Percentiles rank a stretch among this genome's conserved stretches.
These are phyloP conservation scores for Ceyx cyanopectus DNA, from an alignment of 2,113 vertebrate species.

Conservation along the genomic window DNA sequence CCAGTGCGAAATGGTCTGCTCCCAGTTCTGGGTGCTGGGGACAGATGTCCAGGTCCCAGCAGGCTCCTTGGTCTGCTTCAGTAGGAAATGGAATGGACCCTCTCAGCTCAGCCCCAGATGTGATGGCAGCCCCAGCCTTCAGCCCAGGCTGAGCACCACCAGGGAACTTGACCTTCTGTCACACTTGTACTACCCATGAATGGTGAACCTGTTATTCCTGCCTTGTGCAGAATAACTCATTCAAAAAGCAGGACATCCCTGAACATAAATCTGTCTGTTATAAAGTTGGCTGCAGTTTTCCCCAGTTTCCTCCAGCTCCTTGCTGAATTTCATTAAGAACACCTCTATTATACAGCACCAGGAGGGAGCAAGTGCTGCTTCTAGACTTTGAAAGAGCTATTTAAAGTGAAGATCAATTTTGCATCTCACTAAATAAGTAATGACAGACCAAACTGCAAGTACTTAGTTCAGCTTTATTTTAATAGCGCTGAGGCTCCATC, in stretches of 20 bases:
- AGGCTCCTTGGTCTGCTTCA: background rate
- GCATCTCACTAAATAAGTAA: constrained; percentile 60
- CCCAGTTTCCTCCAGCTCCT: background rate
- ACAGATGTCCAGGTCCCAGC: background rate
- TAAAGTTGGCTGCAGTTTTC: background rate
- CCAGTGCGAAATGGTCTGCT: background rate
- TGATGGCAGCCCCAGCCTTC: background rate
- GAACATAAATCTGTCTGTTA: constrained; percentile 60
- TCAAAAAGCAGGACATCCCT: background rate
- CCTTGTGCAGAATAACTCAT: constrained; percentile 13
- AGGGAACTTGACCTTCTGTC: constrained; percentile 55
- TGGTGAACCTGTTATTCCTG: constrained; percentile 9
- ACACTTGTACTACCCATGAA: background rate
- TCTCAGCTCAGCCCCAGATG: background rate
- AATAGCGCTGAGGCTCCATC: background rate
- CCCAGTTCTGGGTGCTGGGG: background rate
- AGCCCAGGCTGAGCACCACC: background rate
- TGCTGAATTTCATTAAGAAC: constrained; percentile 52
- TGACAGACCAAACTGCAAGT: constrained; percentile 49
- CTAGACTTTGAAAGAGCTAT: constrained; percentile 31
- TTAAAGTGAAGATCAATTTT: constrained; percentile 52
- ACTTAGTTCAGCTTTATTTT: constrained; percentile 56
- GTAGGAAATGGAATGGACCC: background rate
- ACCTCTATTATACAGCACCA: constrained; percentile 20
- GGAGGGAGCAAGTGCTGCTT: constrained; percentile 13